Percentiles rank a stretch among this genome's conserved stretches.
phyloP scores from a whole-genome alignment of 2,797 vertebrate genomes.

The Thalassophryne amazonica region DNA sequence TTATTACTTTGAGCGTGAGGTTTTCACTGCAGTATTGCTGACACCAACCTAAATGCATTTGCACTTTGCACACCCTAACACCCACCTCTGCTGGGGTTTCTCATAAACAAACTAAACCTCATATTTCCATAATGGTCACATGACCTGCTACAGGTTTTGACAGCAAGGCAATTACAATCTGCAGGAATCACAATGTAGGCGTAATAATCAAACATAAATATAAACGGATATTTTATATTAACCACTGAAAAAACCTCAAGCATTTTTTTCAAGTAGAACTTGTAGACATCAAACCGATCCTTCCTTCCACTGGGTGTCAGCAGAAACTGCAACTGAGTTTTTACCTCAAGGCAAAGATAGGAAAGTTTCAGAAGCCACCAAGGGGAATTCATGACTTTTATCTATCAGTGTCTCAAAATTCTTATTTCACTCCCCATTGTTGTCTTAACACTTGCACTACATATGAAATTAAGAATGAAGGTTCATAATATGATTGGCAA shows the following conservation, averaged over 20 bases:
- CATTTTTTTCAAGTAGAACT: too few species aligned
- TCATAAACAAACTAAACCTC: conserved; percentile 17
- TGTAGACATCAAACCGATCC: conserved; percentile 8
- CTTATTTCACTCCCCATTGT: too few species aligned
- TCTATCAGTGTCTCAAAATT: background rate
- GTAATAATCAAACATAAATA: background rate
- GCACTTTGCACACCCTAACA: conserved; percentile 41
- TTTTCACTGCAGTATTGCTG: conserved; percentile 7
- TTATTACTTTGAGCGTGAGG: background rate
- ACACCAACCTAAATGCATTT: conserved; percentile 4
- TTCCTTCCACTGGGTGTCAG: conserved; percentile 23
- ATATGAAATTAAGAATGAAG: background rate
- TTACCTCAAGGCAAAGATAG: background rate
- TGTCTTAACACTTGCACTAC: background rate
- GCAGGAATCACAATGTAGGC: background rate
- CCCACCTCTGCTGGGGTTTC: conserved; percentile 33
- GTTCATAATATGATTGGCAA: background rate
- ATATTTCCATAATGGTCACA: background rate
- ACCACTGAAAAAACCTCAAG: too few species aligned
- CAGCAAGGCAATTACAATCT: background rate
- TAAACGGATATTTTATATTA: too few species aligned
- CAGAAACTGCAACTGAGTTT: background rate
- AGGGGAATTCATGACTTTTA: background rate
- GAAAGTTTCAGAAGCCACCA: conserved; percentile 4
- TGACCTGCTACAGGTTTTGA: conserved; percentile 3